Conservation (phyloP, 2,797 vertebrate genomes). For the Sebastes kiyomatsui region DNA sequence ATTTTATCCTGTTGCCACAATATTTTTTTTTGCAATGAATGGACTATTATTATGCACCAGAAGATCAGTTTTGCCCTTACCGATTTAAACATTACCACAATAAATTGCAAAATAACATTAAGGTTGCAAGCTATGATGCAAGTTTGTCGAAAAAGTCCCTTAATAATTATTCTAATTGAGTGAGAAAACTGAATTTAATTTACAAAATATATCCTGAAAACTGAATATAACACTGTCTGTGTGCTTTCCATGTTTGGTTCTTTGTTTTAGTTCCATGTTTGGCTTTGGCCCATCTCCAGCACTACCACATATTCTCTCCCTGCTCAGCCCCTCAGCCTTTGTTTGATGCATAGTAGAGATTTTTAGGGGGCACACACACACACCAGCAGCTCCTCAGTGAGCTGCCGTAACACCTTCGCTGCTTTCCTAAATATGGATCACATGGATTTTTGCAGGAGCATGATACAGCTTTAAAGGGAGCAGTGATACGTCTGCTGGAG, state of each 20-base stretch:
- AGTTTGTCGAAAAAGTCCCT: neutral
- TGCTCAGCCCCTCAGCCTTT: conserved; percentile 2
- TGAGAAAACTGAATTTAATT: neutral
- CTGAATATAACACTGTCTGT: neutral
- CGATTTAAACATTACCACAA: neutral
- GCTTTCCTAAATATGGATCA: conserved; percentile 38
- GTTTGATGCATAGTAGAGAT: conserved; percentile 30
- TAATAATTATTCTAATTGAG: neutral
- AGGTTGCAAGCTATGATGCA: neutral
- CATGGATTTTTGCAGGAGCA: conserved; percentile 10
- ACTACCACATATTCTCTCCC: neutral
- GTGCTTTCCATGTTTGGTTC: neutral
- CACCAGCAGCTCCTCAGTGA: conserved; percentile 16
- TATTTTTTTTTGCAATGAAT: neutral
- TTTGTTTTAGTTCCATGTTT: conserved; percentile 21
- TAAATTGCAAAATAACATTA: neutral
- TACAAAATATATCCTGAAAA: neutral
- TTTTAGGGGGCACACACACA: neutral
- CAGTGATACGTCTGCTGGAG: conserved; percentile 8
- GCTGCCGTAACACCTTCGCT: conserved; percentile 11
- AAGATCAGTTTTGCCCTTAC: neutral
- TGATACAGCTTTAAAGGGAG: neutral
- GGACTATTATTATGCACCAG: neutral
- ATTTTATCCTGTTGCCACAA: neutral
- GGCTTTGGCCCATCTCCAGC: conserved; percentile 14